phyloP scores from a whole-genome alignment of 1,140 invertebrate species.

The Eueides isabella region DNA sequence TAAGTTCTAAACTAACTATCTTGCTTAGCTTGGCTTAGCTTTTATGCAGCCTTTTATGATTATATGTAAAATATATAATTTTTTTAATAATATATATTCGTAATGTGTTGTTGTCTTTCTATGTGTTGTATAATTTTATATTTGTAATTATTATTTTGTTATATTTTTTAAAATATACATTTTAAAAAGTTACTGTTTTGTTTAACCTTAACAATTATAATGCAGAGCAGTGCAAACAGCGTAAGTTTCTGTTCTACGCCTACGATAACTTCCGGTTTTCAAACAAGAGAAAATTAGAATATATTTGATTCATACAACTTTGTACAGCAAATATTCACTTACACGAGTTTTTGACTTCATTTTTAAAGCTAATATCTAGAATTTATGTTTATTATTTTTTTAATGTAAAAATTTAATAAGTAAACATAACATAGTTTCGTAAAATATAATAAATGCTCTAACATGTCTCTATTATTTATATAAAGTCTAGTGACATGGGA shows the following conservation, averaged over 20 bases:
- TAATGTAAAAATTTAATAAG: not conserved
- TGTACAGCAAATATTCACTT: constrained; percentile 1
- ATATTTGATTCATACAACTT: not conserved
- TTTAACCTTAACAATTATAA: constrained; percentile 9
- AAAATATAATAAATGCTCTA: constrained; percentile 16
- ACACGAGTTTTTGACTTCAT: not conserved
- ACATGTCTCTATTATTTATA: constrained; percentile 38
- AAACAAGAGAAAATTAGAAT: not conserved
- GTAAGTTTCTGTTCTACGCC: constrained; percentile 25
- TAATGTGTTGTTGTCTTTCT: no score
- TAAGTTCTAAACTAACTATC: no score
- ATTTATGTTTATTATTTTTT: not conserved
- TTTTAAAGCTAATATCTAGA: not conserved
- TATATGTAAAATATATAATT: no score
- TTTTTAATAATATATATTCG: no score
- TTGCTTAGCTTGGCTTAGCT: no score
- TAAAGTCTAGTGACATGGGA: constrained; percentile 23
- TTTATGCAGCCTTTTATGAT: no score
- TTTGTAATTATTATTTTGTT: no score
- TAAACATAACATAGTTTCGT: not conserved
- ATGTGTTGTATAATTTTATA: no score
- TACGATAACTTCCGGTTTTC: constrained; percentile 22
- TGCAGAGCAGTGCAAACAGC: constrained; percentile 17
- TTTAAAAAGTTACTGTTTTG: not conserved
- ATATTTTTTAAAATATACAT: no score